Evolutionary conservation across 2,888 invertebrate genomes (phyloP), one percentile per base, ranked within the genome.

Genomic region (Megamerina dolium): DNA sequence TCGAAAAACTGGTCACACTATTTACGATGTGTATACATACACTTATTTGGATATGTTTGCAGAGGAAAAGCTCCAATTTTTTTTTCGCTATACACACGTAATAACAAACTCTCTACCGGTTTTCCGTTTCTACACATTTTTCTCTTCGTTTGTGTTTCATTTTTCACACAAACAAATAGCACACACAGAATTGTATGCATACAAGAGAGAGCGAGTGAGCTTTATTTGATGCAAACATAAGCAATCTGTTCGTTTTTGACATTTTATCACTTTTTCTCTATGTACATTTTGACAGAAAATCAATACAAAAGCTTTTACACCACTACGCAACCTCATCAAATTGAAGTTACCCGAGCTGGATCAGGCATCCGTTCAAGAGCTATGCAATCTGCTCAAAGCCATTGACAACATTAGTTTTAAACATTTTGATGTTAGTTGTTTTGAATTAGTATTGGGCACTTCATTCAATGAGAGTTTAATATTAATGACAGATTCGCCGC

Each of bases 391-490:
- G 18, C 53, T 72, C 14, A 58, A 58, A 50, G 57, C 65, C 29
- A 72, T 72, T 41, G 72, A 72, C 48, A 63, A 61, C 34, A 69
- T 72, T 35, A 66, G 62, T 43, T 65, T 68, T 23, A 63, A 60
- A 38, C 58, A 58, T 41, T 72, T 66, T 44, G 66, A 69, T 52
- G 54, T 72, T 13, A 72, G 71, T 49, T 72, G 72, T 51, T 71
- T 55, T 46, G 64, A 68, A 40, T 52, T 71, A n/a, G 63, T 63
- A 6, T 52, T 63, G 41, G 72, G 69, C 10, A 59, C 60, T 29
- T 57, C 69, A n/a, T 72, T 66, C 51, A 68, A 70, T 54, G 68
- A 70, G 30, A 70, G 69, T 48, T 48, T 68, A 46, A 64, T 66
- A 20, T 45, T 58, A 38, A 54, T 58, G 38, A 66, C 67, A 38